These are phyloP conservation scores for Ceratina japonica DNA, from an alignment of 1,140 invertebrate species.

Conservation along the genomic window DNA sequence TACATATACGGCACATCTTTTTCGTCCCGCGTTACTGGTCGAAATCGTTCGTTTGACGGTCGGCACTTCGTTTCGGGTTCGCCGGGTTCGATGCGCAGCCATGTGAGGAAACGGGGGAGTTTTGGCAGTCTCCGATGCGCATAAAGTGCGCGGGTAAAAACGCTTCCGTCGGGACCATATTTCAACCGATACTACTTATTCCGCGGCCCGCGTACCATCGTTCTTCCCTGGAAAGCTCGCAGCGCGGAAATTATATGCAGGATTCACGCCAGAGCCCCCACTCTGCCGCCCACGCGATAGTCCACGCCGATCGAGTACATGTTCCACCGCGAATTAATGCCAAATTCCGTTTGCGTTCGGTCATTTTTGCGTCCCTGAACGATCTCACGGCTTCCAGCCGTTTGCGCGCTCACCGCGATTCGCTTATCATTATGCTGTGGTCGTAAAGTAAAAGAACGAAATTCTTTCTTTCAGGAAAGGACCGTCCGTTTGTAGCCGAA, in stretches of 20 bases:
- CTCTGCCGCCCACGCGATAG: background rate
- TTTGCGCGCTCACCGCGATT: background rate
- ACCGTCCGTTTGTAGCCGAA: too few relatives aligned
- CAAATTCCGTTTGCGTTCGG: constrained; percentile 49
- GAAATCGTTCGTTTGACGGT: background rate
- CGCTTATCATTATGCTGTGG: background rate
- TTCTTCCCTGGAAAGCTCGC: constrained; percentile 49
- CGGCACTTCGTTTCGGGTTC: background rate
- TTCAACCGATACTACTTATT: constrained; percentile 63
- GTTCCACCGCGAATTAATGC: constrained; percentile 57
- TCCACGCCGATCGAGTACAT: constrained; percentile 32
- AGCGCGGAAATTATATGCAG: constrained; percentile 63
- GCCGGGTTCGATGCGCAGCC: constrained; percentile 26
- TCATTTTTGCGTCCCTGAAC: background rate
- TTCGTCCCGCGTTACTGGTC: background rate
- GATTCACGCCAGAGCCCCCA: constrained; percentile 56
- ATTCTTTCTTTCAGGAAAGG: too few relatives aligned
- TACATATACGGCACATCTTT: too few relatives aligned
- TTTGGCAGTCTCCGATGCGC: constrained; percentile 57
- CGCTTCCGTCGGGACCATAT: constrained; percentile 61
- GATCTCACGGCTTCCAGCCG: background rate
- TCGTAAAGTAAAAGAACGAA: background rate
- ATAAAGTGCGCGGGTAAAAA: constrained; percentile 61
- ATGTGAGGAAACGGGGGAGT: constrained; percentile 55
- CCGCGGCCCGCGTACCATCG: constrained; percentile 54